These are phyloP conservation scores for Gryllus longicercus DNA, from an alignment of 2,888 invertebrate species.

Conservation along the genomic window DNA sequence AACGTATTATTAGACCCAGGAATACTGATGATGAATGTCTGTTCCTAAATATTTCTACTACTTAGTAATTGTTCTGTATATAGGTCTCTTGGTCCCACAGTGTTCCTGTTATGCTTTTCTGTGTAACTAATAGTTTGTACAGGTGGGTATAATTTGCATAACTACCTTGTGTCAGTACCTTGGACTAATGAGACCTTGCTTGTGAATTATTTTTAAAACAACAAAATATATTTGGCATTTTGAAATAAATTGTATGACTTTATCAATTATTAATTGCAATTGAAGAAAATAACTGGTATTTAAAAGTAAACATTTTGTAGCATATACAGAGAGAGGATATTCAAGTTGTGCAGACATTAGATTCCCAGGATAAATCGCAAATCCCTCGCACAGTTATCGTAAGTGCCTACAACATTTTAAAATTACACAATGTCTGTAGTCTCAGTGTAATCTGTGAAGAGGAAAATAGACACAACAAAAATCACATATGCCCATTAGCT, in stretches of 20 bases:
- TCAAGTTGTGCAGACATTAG: background rate
- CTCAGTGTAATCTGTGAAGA: too few relatives aligned
- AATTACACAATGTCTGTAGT: too few relatives aligned
- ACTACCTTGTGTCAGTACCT: background rate
- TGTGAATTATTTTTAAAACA: background rate
- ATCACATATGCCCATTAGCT: too few relatives aligned
- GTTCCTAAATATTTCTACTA: background rate
- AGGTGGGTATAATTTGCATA: constrained; percentile 7
- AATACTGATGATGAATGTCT: background rate
- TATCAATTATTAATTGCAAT: background rate
- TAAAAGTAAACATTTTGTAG: background rate
- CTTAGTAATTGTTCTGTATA: background rate
- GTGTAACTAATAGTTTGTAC: background rate
- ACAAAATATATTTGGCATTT: background rate
- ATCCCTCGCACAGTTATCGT: background rate
- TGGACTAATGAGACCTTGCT: constrained; percentile 3
- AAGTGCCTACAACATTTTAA: background rate
- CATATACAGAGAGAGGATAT: background rate
- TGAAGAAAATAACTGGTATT: background rate
- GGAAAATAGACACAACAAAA: too few relatives aligned
- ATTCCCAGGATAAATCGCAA: background rate
- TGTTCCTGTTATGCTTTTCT: background rate
- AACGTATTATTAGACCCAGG: background rate
- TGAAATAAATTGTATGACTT: background rate
- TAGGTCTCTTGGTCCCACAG: background rate